These are phyloP conservation scores for Hymenopus coronatus DNA, from an alignment of 2,888 invertebrate species.

Conservation along the genomic window DNA sequence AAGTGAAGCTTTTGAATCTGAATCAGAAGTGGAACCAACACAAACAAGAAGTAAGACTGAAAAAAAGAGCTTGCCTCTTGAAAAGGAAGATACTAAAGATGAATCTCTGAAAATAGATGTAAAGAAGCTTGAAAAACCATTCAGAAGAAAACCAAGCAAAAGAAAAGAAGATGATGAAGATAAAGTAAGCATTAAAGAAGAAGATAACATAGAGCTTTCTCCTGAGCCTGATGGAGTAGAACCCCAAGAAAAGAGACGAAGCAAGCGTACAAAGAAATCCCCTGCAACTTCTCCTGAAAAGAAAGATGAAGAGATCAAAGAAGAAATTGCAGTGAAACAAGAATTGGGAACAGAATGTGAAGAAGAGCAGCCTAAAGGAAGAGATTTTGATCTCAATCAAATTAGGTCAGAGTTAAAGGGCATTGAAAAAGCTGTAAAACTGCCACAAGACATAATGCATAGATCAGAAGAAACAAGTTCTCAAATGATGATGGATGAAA, in stretches of 20 bases:
- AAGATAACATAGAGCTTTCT: conserved; percentile 30
- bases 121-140: conserved; percentile 15
- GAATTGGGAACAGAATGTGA: conserved; percentile 47
- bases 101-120: conserved; percentile 28
- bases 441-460: conserved; percentile 15
- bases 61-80: conserved; percentile 22
- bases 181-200: conserved; percentile 25
- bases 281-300: background rate
- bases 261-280: conserved; percentile 31
- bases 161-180: conserved; percentile 34
- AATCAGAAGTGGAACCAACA: conserved; percentile 31
- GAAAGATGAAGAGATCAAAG: conserved; percentile 1
- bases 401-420: conserved; percentile 82
- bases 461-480: conserved; percentile 9
- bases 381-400: conserved; percentile 81
- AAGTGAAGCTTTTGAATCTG: conserved; percentile 35
- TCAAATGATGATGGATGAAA: conserved; percentile 27
- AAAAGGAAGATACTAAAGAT: conserved; percentile 32
- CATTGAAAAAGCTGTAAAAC: conserved; percentile 56
- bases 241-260: conserved; percentile 26
- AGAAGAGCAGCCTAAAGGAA: conserved; percentile 58
- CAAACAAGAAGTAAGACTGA: conserved; percentile 29
- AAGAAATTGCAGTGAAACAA: background rate
- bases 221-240: conserved; percentile 21
- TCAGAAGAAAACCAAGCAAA: conserved; percentile 31